Evolutionary conservation across 2,888 invertebrate species (phyloP).

Genomic region (Brassicogethes aeneus): DNA sequence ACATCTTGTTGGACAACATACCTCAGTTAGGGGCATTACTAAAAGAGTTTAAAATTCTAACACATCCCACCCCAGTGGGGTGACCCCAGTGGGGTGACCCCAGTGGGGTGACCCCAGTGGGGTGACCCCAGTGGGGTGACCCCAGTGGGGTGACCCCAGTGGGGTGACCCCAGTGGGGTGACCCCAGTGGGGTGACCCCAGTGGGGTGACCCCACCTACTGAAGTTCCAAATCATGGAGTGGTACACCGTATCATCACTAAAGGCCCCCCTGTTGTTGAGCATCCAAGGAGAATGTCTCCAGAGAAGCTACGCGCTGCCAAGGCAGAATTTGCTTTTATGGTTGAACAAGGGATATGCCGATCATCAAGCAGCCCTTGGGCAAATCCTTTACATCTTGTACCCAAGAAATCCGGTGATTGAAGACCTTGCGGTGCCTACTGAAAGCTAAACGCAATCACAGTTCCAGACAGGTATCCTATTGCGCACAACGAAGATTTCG

Average conservation of each 20-base stretch:
- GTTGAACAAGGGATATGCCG: slow-evolving; percentile 21
- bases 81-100: too few relatives aligned
- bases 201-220: not conserved
- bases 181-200: too few relatives aligned
- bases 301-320: slow-evolving; percentile 23
- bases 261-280: too few relatives aligned
- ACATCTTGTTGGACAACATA: too few relatives aligned
- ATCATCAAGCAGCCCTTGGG: slow-evolving; percentile 24
- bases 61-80: not conserved
- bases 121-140: too few relatives aligned
- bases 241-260: too few relatives aligned
- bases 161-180: too few relatives aligned
- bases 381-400: slow-evolving; percentile 29
- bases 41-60: not conserved
- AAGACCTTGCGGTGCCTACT: slow-evolving; percentile 30
- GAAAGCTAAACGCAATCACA: slow-evolving; percentile 23
- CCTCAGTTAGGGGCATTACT: too few relatives aligned
- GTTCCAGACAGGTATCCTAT: slow-evolving; percentile 26
- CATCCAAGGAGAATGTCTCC: too few relatives aligned
- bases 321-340: slow-evolving; percentile 25
- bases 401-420: slow-evolving; percentile 23
- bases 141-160: too few relatives aligned
- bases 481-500: slow-evolving; percentile 28
- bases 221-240: not conserved
- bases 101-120: too few relatives aligned